phyloP scores from a whole-genome alignment of 2,888 invertebrate species.

The Seira musarum region DNA sequence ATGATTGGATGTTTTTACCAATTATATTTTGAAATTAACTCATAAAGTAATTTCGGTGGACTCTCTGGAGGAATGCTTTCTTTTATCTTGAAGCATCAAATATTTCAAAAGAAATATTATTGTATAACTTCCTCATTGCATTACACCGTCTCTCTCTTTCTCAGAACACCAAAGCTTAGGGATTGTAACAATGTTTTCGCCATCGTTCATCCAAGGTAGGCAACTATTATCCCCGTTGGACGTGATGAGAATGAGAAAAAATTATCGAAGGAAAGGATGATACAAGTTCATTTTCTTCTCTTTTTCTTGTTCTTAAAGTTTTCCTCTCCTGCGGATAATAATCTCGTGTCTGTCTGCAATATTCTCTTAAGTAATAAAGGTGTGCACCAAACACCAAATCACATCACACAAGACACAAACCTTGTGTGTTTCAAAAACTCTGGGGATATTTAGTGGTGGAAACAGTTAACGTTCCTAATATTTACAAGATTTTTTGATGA shows the following conservation, averaged over 20 bases:
- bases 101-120: neutral
- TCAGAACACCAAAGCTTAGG: too few relatives aligned
- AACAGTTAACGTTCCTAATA: too few relatives aligned
- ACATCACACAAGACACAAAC: too few relatives aligned
- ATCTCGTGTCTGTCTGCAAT: neutral
- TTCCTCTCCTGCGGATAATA: neutral
- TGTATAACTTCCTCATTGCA: too few relatives aligned
- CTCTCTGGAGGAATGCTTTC: neutral
- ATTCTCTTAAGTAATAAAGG: neutral
- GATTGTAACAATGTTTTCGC: too few relatives aligned
- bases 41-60: too few relatives aligned
- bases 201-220: conserved; percentile 9
- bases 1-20: neutral
- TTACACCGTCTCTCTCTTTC: too few relatives aligned
- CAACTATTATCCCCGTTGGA: conserved; percentile 25
- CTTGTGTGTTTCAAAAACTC: too few relatives aligned
- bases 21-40: neutral
- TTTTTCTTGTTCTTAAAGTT: neutral
- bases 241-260: conserved; percentile 48
- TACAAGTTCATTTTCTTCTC: neutral
- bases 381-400: too few relatives aligned
- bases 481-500: too few relatives aligned
- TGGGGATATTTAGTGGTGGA: too few relatives aligned
- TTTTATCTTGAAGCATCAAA: neutral
- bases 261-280: conserved; percentile 21